Percentiles rank a stretch among this genome's conserved stretches.
These are phyloP conservation scores for Micromys minutus DNA, from an alignment of 2,113 vertebrate species.

Conservation along the genomic window DNA sequence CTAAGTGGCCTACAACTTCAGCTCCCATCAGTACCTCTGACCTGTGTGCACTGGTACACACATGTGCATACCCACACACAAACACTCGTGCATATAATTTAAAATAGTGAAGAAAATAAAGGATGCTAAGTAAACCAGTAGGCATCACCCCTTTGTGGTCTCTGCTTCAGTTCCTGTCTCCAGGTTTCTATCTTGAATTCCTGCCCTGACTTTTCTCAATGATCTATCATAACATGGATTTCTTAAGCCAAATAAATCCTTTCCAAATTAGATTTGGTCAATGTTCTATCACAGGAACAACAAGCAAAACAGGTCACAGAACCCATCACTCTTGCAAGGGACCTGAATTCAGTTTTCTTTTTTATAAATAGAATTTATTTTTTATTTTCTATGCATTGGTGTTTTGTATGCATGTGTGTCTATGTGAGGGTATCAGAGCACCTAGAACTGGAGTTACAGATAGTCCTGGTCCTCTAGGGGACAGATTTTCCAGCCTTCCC, in stretches of 20 bases:
- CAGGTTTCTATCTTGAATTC: neutral
- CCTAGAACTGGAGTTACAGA: neutral
- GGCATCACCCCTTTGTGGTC: neutral
- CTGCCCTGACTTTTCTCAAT: neutral
- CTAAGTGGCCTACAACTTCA: neutral
- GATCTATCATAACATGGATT: neutral
- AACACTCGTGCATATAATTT: neutral
- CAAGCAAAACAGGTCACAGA: neutral
- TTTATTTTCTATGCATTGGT: neutral
- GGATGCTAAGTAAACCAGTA: neutral
- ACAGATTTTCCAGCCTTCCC: neutral
- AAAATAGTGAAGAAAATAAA: neutral
- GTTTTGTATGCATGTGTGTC: too few species aligned
- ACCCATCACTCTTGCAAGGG: neutral
- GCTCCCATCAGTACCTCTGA: neutral
- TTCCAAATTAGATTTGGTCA: too few species aligned
- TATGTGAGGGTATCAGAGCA: too few species aligned
- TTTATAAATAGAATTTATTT: too few species aligned
- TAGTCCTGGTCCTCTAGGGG: neutral
- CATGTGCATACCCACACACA: neutral
- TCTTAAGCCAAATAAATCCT: neutral
- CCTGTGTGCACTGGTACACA: neutral
- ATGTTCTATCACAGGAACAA: neutral
- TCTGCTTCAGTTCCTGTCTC: neutral
- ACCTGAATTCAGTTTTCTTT: neutral